Evolutionary conservation across 2,113 vertebrate genomes (phyloP), one percentile per base, ranked within the genome.

Genomic region (Terrapene triunguis): DNA sequence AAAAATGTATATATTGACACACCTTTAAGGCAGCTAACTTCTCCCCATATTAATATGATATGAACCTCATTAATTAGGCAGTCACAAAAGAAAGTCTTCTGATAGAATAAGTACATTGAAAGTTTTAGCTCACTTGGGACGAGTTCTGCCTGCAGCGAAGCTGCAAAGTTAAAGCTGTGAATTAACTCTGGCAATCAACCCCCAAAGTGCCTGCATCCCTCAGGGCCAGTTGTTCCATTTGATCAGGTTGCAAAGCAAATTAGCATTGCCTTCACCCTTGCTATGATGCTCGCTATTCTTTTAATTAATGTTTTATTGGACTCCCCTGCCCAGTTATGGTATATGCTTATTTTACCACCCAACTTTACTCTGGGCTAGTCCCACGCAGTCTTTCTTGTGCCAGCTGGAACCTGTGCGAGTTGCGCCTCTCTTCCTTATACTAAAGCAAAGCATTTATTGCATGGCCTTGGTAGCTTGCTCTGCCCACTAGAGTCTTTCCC

Each of bases 1-100:
- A 97, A 97, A 97, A 98, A 97, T 93, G 92, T 97, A 97, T 97
- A 98, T 98, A 98, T 98, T 98, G 98, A 98, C 98, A 98, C 96
- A 98, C 96, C 98, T 98, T 97, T 89, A 96, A 98, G 98, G 98
- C 98, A 97, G 95, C 94, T 97, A 98, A 98, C 97, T 98, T 98
- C 97, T 97, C 91, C 95, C 96, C 96, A 93, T 98, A 98, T 98
- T 98, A 98, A 98, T 98, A 98, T 97, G 97, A 98, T 98, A 97
- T 95, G 97, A 92, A 89, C 78, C 93, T 98, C 92, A 97, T 98
- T 98, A 98, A 98, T 98, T 98, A 98, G 97, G 95, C 97, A 98
- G 94, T 93, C 95, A 81, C 92, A 93, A 80, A 35, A 82, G 96
- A 89, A 96, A 95, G 96, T 96, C 96, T 97, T 97, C 94, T 97